Percentiles rank a stretch among this genome's conserved stretches.
Evolutionary conservation across 1,140 invertebrate species (phyloP).

Genomic region (Drosophila burlai): DNA sequence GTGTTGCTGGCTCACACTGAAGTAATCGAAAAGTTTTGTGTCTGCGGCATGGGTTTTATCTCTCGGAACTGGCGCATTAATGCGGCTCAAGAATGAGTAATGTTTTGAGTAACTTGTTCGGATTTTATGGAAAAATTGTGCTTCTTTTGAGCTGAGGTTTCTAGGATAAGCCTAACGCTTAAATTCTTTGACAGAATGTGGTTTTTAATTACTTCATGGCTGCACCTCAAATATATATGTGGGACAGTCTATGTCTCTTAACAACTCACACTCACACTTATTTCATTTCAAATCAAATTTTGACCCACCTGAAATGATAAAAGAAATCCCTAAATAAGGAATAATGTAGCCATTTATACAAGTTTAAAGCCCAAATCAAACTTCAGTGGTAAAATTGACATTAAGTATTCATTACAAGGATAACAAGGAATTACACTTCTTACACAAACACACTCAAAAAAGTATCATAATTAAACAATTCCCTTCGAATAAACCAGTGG

Average conservation of each 20-base stretch:
- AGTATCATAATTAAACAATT: too few relatives aligned
- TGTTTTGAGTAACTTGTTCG: conserved; percentile 48
- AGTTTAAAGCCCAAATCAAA: too few relatives aligned
- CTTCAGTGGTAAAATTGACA: too few relatives aligned
- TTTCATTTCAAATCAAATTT: too few relatives aligned
- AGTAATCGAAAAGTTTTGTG: conserved; percentile 62
- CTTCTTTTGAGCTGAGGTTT: not conserved
- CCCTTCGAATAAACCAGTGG: not conserved
- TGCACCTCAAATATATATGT: conserved; percentile 1
- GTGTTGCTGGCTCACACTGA: conserved; percentile 34
- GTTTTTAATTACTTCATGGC: conserved; percentile 4
- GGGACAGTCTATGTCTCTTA: not conserved
- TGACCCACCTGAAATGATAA: too few relatives aligned
- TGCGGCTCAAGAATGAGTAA: conserved; percentile 47
- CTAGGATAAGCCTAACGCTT: conserved; percentile 8
- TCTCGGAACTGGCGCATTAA: conserved; percentile 54
- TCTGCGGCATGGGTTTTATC: conserved; percentile 56
- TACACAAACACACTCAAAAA: not conserved
- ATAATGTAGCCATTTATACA: too few relatives aligned
- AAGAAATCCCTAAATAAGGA: too few relatives aligned
- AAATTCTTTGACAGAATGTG: conserved; percentile 33
- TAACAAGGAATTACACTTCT: not conserved
- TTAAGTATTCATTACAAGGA: not conserved
- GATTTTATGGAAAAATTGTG: conserved; percentile 7
- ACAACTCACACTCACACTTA: too few relatives aligned